Evolutionary conservation across 2,797 vertebrate genomes (phyloP).

Genomic region (Hozukius guyotensis): DNA sequence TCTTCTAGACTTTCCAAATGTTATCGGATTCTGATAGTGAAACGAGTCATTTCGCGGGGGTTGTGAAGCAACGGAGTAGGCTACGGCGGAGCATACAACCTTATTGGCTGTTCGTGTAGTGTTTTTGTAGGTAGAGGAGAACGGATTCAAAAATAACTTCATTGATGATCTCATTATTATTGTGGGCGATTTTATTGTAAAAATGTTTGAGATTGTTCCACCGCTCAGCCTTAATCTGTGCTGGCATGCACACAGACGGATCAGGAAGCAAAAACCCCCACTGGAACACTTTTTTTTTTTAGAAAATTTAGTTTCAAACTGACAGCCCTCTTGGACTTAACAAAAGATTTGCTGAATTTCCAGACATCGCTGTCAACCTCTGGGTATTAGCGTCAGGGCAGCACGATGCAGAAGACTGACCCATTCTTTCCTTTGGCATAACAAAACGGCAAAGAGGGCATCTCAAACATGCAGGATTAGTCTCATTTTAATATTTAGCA

Average conservation of each 20-base stretch:
- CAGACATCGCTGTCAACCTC: constrained; percentile 53
- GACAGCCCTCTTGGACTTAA: constrained; percentile 34
- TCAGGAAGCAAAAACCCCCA: neutral
- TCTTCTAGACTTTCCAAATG: neutral
- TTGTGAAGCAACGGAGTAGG: neutral
- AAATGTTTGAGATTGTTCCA: neutral
- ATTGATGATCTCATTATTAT: neutral
- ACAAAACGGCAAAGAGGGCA: constrained; percentile 25
- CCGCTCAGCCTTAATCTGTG: neutral
- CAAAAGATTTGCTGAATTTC: constrained; percentile 42
- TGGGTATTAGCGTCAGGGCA: constrained; percentile 61
- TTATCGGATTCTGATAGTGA: neutral
- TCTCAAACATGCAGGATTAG: constrained; percentile 51
- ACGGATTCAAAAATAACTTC: too few relatives aligned
- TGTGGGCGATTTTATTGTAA: neutral
- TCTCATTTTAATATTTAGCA: constrained; percentile 57
- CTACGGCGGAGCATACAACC: neutral
- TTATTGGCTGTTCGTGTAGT: too few relatives aligned
- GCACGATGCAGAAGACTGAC: constrained; percentile 57
- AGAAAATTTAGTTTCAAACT: constrained; percentile 19
- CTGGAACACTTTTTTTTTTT: neutral
- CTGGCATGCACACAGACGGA: neutral
- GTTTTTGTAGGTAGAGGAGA: too few relatives aligned
- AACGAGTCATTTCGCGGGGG: too few relatives aligned
- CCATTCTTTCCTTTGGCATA: constrained; percentile 39